Evolutionary conservation across 2,888 invertebrate genomes (phyloP), one percentile per base, ranked within the genome.

Genomic region (Conchocele bisecta): DNA sequence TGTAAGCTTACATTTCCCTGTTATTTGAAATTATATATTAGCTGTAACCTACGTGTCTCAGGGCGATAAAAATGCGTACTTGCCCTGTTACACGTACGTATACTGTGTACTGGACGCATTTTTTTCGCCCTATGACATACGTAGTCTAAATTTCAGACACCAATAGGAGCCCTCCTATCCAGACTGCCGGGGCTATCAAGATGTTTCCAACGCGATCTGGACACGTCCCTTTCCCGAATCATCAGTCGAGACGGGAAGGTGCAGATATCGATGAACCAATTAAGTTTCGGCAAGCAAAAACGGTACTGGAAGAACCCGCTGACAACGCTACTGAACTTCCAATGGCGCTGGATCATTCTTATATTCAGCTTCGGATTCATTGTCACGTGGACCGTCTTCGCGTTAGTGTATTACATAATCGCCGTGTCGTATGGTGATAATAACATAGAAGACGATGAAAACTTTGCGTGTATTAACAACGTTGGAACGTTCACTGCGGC

Each of bases 291-390:
- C 41, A 76, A 72, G 53, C 65, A 66, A 13, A 50, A 61, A n/a
- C 57, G 76, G 20, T 82, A 82, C 42, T 64, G 73, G 56, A 65
- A 68, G 33, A 97, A 98, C 89, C 96, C 98, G 88, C 97, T 97
- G 92, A 98, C 97, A 58, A 98, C 98, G 33, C 93, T 98, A 81
- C 97, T 98, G 83, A 97, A 97, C 92, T 95, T 96, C 22, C 96
- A 96, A 93, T 98, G 98, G 98, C 83, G 88, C 1, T 89, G 86
- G 83, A 98, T 97, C 83, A 93, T 98, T 82, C 93, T 97, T 72
- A 95, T 98, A 70, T 98, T 98, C 92, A 95, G 96, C 93, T 93
- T 96, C 89, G 97, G 96, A 82, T 98, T 98, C 73, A 63, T 90
- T 20, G 93, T 96, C 63, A 96, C 96, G 57, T 98, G 98, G 98